phyloP scores from a whole-genome alignment of 2,888 invertebrate species.

The Lochmaea crataegi region DNA sequence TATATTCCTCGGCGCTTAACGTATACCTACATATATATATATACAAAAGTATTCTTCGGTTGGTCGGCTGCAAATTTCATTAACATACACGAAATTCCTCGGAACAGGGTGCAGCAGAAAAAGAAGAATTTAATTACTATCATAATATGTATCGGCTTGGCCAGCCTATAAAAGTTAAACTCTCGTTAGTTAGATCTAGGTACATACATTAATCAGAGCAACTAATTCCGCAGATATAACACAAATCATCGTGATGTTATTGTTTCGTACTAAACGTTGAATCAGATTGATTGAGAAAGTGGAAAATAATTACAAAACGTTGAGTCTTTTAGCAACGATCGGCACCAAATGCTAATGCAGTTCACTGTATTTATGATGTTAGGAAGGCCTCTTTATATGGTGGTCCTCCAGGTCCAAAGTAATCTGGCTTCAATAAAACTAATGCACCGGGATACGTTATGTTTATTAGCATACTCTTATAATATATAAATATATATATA shows the following conservation, averaged over 20 bases:
- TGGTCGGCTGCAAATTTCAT: not conserved
- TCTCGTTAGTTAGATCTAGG: not conserved
- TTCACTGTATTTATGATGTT: too few relatives aligned
- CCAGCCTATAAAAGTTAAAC: not conserved
- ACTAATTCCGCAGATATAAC: not conserved
- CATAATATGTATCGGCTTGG: not conserved
- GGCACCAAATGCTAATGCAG: too few relatives aligned
- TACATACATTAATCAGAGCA: not conserved
- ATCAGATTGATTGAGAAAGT: not conserved
- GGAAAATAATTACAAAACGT: too few relatives aligned
- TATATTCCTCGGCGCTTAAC: too few relatives aligned
- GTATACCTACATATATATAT: too few relatives aligned
- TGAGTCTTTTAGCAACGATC: too few relatives aligned
- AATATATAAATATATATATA: too few relatives aligned
- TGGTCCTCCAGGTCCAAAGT: too few relatives aligned
- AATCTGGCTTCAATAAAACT: too few relatives aligned
- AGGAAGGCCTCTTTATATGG: too few relatives aligned
- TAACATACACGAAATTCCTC: constrained; percentile 1
- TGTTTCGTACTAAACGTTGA: not conserved
- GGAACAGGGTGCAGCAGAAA: not conserved
- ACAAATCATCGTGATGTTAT: not conserved
- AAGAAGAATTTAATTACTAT: not conserved
- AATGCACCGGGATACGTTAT: too few relatives aligned
- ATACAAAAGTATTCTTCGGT: not conserved
- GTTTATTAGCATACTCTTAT: too few relatives aligned